phyloP scores from a whole-genome alignment of 2,797 vertebrate species.

The Dendrocincla tyrannina region DNA sequence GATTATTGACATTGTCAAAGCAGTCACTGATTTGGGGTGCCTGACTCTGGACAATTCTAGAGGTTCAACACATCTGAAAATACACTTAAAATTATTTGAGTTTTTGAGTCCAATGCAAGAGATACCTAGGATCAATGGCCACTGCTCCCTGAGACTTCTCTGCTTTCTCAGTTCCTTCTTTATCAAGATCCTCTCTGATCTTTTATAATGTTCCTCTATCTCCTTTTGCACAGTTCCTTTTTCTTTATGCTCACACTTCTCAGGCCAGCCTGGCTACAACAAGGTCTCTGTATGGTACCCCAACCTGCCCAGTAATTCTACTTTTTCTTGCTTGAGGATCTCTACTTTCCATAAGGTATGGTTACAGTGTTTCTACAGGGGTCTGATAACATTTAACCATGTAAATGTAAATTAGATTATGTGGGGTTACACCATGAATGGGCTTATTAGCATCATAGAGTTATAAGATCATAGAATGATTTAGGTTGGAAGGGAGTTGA shows the following conservation, averaged over 20 bases:
- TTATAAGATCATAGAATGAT: accelerated
- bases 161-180: neutral
- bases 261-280: neutral
- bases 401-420: conserved; percentile 9
- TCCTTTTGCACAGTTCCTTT: neutral
- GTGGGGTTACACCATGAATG: conserved; percentile 4
- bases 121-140: too few species aligned
- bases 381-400: neutral
- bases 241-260: neutral
- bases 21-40: neutral
- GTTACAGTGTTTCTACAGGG: neutral
- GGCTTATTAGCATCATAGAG: neutral
- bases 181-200: neutral
- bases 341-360: neutral
- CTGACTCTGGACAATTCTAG: neutral
- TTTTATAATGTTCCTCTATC: neutral
- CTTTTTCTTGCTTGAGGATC: conserved; percentile 34
- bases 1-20: neutral
- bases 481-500: neutral
- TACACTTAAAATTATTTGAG: neutral
- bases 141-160: neutral
- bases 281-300: neutral
- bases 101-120: neutral
- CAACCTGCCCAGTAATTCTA: conserved; percentile 9
- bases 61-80: neutral